Conservation (phyloP, 2,797 vertebrate genomes). For the Poeciliopsis paucimaculata region DNA sequence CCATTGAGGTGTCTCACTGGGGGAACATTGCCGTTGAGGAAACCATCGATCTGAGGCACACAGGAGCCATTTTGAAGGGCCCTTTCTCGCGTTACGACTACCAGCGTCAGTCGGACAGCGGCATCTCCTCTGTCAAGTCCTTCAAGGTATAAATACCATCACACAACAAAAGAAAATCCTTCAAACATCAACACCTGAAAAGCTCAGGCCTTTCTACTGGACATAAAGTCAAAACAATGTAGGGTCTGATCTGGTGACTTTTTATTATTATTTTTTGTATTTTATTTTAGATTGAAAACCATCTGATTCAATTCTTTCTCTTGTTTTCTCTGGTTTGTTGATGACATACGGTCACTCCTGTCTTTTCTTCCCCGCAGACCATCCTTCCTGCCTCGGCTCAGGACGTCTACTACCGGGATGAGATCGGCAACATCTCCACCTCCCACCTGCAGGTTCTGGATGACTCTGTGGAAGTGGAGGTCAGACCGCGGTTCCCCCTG, state of each 20-base stretch:
- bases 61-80: conserved; percentile 92
- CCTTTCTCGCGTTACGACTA: conserved; percentile 98
- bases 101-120: conserved; percentile 97
- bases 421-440: conserved; percentile 99
- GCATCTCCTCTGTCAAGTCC: conserved; percentile 98
- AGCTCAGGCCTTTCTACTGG: no score
- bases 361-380: conserved; percentile 80
- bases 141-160: conserved; percentile 87
- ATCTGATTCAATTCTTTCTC: not conserved
- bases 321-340: not conserved
- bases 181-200: no score
- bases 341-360: not conserved
- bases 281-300: not conserved
- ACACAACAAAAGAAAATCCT: no score
- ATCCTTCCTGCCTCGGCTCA: conserved; percentile 98
- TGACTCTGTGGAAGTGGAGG: conserved; percentile 97
- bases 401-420: conserved; percentile 97
- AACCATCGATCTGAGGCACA: conserved; percentile 94
- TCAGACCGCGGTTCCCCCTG: conserved; percentile 94
- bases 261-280: no score
- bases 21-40: conserved; percentile 98
- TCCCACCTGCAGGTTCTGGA: conserved; percentile 95
- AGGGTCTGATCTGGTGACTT: no score
- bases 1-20: conserved; percentile 98
- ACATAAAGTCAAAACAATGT: no score